Conservation (phyloP, 2,888 invertebrate genomes). For the Neoascia interrupta region DNA sequence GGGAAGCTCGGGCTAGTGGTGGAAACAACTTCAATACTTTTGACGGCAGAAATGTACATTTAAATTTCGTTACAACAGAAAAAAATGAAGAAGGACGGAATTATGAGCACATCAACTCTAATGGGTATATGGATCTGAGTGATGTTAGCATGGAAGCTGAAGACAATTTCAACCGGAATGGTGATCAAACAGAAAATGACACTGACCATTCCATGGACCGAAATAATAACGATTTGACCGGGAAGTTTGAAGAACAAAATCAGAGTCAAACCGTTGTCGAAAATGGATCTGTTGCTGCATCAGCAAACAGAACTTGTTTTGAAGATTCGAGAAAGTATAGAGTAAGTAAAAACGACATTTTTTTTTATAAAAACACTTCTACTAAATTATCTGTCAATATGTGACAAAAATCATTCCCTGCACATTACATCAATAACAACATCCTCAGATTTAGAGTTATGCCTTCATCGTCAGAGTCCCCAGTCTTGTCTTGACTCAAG, state of each 20-base stretch:
- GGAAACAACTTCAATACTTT: constrained; percentile 70
- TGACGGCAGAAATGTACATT: constrained; percentile 58
- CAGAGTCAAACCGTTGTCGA: constrained; percentile 75
- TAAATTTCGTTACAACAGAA: constrained; percentile 73
- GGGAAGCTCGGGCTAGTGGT: constrained; percentile 74
- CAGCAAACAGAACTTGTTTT: constrained; percentile 78
- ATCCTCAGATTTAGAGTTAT: no score
- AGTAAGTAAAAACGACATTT: no score
- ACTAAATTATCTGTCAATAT: no score
- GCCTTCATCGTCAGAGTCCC: no score
- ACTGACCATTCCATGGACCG: constrained; percentile 26
- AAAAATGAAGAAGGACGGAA: constrained; percentile 51
- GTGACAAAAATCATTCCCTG: no score
- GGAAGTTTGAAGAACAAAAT: constrained; percentile 23
- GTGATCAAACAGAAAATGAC: constrained; percentile 46
- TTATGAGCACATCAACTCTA: constrained; percentile 70
- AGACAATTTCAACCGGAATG: constrained; percentile 79
- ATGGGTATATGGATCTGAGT: constrained; percentile 83
- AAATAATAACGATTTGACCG: constrained; percentile 29
- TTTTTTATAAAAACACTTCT: no score
- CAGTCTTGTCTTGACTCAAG: no score
- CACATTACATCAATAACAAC: no score
- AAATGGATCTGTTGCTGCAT: constrained; percentile 75
- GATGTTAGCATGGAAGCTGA: constrained; percentile 88
- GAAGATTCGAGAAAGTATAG: constrained; percentile 81